Conservation (phyloP, 2,113 vertebrate genomes). For the Orcinus orca region DNA sequence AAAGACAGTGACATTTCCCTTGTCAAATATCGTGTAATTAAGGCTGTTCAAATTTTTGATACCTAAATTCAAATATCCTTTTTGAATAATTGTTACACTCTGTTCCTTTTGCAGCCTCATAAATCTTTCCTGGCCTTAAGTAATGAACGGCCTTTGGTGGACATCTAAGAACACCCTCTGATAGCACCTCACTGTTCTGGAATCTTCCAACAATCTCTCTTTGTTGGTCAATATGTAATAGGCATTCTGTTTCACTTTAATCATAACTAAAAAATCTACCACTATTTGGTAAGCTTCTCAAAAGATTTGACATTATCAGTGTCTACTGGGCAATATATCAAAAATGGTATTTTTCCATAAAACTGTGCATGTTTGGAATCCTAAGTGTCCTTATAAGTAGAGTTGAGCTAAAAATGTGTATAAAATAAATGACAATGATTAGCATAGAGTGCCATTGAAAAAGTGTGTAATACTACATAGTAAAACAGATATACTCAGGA, state of each 20-base stretch:
- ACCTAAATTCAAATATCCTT: not conserved
- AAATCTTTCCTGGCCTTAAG: not conserved
- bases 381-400: not conserved
- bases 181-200: not conserved
- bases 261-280: not conserved
- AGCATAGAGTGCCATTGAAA: not conserved
- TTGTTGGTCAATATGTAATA: not conserved
- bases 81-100: not conserved
- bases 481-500: not conserved
- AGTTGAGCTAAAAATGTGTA: conserved; percentile 5
- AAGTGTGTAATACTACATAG: not conserved
- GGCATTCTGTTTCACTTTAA: conserved; percentile 4
- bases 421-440: conserved; percentile 36
- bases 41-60: not conserved
- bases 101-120: not conserved
- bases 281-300: conserved; percentile 30
- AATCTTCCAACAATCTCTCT: not conserved
- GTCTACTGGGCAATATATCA: not conserved
- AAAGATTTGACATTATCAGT: not conserved
- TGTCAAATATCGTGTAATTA: not conserved
- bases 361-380: not conserved
- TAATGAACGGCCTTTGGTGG: not conserved
- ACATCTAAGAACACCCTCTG: not conserved
- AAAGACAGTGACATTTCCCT: not conserved
- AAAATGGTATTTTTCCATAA: not conserved